Evolutionary conservation across 2,113 vertebrate genomes (phyloP), one percentile per base, ranked within the genome.

Genomic region (Gobius niger): DNA sequence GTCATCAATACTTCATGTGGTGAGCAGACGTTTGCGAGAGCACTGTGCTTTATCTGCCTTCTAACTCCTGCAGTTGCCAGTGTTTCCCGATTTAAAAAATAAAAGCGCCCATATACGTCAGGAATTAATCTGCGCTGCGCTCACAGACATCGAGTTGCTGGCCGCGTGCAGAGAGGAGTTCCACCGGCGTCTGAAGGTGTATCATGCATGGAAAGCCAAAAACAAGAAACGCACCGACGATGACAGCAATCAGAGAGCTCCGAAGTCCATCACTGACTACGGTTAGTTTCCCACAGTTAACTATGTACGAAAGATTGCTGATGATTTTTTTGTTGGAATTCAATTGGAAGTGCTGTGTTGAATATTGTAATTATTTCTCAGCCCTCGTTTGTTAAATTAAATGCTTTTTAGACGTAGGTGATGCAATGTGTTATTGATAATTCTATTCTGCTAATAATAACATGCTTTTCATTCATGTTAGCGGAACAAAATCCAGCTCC

Each of bases 1-100:
- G 96, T 96, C 85, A 99, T 99, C 92, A 99, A 99, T 78, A 99
- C 98, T 19, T 99, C 98, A 52, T 99, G 98, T 81, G 98, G 97
- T 99, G 92, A 92, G 93, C n/a, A 2, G 51, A 52, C 2, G 9
- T 52, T 19, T 2, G 9, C 49, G 24, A 34, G 24, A 34, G 24
- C 24, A 4, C 24, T 34, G 24, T 34, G 24, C 24, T 34, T 34
- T 34, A 34, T 34, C 24, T 4, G 24, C 24, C 24, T 34, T 34
- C 24, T 34, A 34, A 34, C 24, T 34, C 24, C 24, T 24, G 24
- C 24, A 24, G 24, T 24, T 24, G 24, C 3, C 24, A 24, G 24
- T 24, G 24, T 34, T 34, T 34, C 24, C 24, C 24, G 24, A 34
- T 34, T 34, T 34, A 3, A 34, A 34, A 34, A 24, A 24, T n/a